phyloP scores from a whole-genome alignment of 1,140 invertebrate species.

The Luehdorfia chinensis region DNA sequence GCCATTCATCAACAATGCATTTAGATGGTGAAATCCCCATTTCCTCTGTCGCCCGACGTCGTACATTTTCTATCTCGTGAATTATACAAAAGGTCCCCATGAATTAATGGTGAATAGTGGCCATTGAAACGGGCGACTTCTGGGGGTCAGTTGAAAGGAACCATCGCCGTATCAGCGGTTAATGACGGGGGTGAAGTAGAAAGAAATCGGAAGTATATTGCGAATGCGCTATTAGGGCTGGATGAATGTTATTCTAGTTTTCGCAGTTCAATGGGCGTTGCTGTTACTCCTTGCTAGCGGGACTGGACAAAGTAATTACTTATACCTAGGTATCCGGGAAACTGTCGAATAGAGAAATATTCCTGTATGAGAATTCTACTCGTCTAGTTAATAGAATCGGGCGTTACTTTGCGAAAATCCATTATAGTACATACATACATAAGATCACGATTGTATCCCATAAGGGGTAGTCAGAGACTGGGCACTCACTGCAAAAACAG shows the following conservation, averaged over 20 bases:
- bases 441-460: too few species aligned
- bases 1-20: slow-evolving; percentile 46
- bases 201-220: slow-evolving; percentile 44
- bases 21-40: slow-evolving; percentile 41
- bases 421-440: too few species aligned
- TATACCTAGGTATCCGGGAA: too few species aligned
- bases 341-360: too few species aligned
- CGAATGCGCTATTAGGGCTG: slow-evolving; percentile 28
- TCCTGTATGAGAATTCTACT: too few species aligned
- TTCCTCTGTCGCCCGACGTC: slow-evolving; percentile 27
- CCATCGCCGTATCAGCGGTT: slow-evolving; percentile 43
- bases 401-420: too few species aligned
- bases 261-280: slow-evolving; percentile 26
- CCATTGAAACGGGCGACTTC: slow-evolving; percentile 40
- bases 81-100: slow-evolving; percentile 36
- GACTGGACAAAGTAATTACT: too few species aligned
- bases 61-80: slow-evolving; percentile 30
- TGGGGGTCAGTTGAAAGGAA: slow-evolving; percentile 41
- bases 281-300: too few species aligned
- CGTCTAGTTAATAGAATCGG: too few species aligned
- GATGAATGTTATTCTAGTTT: slow-evolving; percentile 15
- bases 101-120: slow-evolving; percentile 36
- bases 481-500: too few species aligned
- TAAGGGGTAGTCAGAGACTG: too few species aligned
- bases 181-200: slow-evolving; percentile 40